These are phyloP conservation scores for Micrastur ruficollis DNA, from an alignment of 2,797 vertebrate genomes.

Conservation along the genomic window DNA sequence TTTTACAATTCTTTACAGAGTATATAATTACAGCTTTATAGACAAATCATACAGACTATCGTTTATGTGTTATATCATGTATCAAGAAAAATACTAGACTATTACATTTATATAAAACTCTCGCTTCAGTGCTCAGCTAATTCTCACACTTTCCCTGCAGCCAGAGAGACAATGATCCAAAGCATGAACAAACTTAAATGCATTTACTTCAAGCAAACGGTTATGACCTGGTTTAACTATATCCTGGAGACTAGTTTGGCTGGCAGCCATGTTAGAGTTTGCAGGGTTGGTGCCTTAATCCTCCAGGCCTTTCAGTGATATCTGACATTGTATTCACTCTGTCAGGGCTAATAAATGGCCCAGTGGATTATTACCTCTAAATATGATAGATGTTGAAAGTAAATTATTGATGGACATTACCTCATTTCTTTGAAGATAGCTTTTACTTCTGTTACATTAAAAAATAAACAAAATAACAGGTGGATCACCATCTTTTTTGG, in stretches of 20 bases:
- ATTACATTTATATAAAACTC: not conserved
- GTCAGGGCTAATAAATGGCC: not conserved
- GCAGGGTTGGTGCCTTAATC: not conserved
- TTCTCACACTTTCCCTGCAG: not conserved
- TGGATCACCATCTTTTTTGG: not conserved
- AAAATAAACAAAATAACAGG: not conserved
- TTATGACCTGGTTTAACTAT: constrained; percentile 26
- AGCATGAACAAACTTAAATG: not conserved
- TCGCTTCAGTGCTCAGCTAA: not conserved
- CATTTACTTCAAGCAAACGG: constrained; percentile 16
- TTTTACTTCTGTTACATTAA: not conserved
- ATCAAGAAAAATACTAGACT: not conserved
- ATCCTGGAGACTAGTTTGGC: constrained; percentile 5
- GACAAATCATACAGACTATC: not conserved
- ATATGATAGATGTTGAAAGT: not conserved
- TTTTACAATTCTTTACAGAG: not conserved
- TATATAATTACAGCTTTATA: not conserved
- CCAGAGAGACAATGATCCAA: not conserved
- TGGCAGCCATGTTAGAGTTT: not conserved
- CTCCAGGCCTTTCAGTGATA: not conserved
- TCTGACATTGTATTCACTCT: not conserved
- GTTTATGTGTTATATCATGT: not conserved
- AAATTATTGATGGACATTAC: not conserved
- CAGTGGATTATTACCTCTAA: constrained; percentile 2
- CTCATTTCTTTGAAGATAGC: not conserved